Conservation (phyloP, 1,140 invertebrate species). For the Gonatopus flavifemur region DNA sequence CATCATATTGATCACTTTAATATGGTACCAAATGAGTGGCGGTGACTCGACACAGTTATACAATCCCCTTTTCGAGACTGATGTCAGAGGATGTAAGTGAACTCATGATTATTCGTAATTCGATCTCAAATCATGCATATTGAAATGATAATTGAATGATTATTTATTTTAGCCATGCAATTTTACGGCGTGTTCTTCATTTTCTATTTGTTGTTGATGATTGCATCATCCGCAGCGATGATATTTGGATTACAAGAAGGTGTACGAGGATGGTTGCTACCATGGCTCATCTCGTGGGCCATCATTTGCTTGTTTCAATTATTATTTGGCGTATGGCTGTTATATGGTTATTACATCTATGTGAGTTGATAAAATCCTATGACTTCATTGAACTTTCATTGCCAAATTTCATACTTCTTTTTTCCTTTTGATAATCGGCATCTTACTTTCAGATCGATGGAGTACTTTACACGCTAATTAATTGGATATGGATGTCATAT, state of each 20-base stretch:
- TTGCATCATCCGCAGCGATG: constrained; percentile 67
- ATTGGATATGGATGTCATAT: constrained; percentile 80
- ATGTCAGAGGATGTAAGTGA: constrained; percentile 74
- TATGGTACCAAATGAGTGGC: constrained; percentile 73
- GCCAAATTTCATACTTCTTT: background rate
- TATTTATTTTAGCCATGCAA: constrained; percentile 69
- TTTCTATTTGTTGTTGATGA: constrained; percentile 70
- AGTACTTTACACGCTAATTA: constrained; percentile 59
- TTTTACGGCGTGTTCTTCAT: constrained; percentile 73
- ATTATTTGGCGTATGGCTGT: constrained; percentile 78
- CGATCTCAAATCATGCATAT: constrained; percentile 19
- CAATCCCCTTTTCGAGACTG: constrained; percentile 84
- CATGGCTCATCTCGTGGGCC: constrained; percentile 75
- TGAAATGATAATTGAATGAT: constrained; percentile 10
- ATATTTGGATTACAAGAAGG: constrained; percentile 61
- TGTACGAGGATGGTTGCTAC: constrained; percentile 76
- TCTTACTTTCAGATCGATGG: background rate
- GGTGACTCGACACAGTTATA: constrained; percentile 86
- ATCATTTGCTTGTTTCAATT: constrained; percentile 75
- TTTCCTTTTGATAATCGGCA: background rate
- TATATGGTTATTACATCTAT: constrained; percentile 87
- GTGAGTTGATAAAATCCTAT: constrained; percentile 61
- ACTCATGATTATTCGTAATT: constrained; percentile 11
- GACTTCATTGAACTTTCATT: background rate
- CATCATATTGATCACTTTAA: constrained; percentile 73